Conservation (phyloP, 92 coral and sea anemone species). For the Palythoa grandis region DNA sequence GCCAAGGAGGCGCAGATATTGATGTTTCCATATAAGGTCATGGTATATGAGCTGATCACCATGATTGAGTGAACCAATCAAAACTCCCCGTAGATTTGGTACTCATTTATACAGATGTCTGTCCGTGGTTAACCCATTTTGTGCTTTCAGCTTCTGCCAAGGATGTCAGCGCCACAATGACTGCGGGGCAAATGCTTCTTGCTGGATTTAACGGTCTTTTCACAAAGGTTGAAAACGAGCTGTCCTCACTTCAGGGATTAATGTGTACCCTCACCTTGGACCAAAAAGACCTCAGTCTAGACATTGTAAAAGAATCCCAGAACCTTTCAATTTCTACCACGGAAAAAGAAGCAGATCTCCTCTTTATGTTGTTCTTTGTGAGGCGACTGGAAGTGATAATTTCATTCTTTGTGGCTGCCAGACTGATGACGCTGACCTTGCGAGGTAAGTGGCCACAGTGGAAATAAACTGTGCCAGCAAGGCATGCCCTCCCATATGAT, state of each 20-base stretch:
- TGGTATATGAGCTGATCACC: background rate
- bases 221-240: constrained; percentile 93
- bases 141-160: constrained; percentile 9
- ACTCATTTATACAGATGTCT: no score
- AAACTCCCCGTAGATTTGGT: background rate
- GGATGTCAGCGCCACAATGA: constrained; percentile 66
- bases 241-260: constrained; percentile 71
- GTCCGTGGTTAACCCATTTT: background rate
- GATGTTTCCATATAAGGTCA: background rate
- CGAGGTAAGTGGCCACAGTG: constrained; percentile 54
- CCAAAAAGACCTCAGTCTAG: constrained; percentile 58
- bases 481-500: no score
- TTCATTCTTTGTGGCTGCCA: constrained; percentile 82
- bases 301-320: constrained; percentile 77
- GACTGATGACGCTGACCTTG: constrained; percentile 64
- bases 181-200: constrained; percentile 98
- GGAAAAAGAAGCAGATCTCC: constrained; percentile 29
- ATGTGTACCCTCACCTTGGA: constrained; percentile 65
- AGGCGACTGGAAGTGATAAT: constrained; percentile 88
- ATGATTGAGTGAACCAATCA: background rate
- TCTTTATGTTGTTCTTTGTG: constrained; percentile 73
- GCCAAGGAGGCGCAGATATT: no score
- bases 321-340: constrained; percentile 53
- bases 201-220: constrained; percentile 98
- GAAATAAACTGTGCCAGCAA: no score